These are phyloP conservation scores for Rambutsinella grinnellia DNA, from an alignment of 2,888 invertebrate genomes.

Conservation along the genomic window DNA sequence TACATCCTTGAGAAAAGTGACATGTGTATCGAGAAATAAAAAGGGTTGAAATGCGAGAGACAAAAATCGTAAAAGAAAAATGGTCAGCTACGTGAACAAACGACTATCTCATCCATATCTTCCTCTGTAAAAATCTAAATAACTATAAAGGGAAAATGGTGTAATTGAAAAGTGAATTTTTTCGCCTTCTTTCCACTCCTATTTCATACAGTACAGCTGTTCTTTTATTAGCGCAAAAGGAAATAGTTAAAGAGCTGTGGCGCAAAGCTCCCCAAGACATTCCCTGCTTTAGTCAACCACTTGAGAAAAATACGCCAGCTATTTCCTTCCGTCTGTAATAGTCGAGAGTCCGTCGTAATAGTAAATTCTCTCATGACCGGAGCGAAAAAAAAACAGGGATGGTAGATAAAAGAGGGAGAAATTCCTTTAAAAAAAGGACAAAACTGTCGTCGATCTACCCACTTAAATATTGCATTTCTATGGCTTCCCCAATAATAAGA, in stretches of 20 bases:
- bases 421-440: background rate
- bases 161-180: slow-evolving; percentile 24
- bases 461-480: slow-evolving; percentile 6
- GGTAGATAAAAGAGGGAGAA: too few relatives aligned
- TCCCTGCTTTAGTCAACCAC: too few relatives aligned
- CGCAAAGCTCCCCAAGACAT: too few relatives aligned
- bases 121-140: slow-evolving; percentile 1
- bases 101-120: background rate
- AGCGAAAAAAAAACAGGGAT: too few relatives aligned
- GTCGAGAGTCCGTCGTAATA: too few relatives aligned
- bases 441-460: too few relatives aligned
- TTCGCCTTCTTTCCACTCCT: slow-evolving; percentile 4
- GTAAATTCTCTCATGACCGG: too few relatives aligned
- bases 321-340: too few relatives aligned
- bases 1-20: slow-evolving; percentile 51
- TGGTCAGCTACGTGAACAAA: slow-evolving; percentile 10
- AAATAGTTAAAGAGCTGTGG: too few relatives aligned
- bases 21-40: slow-evolving; percentile 34
- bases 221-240: background rate
- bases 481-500: background rate
- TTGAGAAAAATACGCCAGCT: too few relatives aligned
- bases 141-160: slow-evolving; percentile 7
- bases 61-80: background rate
- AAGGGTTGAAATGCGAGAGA: background rate
- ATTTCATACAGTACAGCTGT: background rate